These are phyloP conservation scores for Drosophila glabriapex DNA, from an alignment of 2,888 invertebrate genomes.

Conservation along the genomic window DNA sequence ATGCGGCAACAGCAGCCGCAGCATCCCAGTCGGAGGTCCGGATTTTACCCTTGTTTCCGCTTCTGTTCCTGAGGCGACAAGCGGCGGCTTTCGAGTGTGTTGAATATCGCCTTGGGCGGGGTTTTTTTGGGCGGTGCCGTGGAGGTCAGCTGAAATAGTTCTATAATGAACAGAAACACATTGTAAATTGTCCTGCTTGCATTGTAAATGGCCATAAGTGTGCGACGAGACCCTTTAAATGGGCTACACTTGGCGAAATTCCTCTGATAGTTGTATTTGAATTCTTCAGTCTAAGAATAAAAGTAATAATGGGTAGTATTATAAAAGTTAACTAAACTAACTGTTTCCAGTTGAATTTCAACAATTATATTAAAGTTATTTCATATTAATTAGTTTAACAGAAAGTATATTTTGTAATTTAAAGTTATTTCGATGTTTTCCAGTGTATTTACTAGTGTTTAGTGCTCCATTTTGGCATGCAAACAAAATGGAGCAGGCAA, in stretches of 20 bases:
- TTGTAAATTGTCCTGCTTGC: slow-evolving; percentile 79
- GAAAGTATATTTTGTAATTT: not conserved
- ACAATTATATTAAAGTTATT: not conserved
- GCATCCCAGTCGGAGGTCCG: slow-evolving; percentile 62
- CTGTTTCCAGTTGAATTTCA: not conserved
- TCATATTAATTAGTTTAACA: not conserved
- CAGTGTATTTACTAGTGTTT: slow-evolving; percentile 15
- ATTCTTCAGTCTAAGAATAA: not conserved
- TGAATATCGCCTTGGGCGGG: slow-evolving; percentile 63
- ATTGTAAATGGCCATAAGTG: slow-evolving; percentile 74
- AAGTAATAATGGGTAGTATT: not conserved
- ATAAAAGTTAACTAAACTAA: not conserved
- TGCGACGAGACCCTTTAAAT: slow-evolving; percentile 35
- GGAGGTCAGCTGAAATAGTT: slow-evolving; percentile 78
- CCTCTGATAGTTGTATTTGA: not conserved
- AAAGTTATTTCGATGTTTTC: not conserved
- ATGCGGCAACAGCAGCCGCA: slow-evolving; percentile 60
- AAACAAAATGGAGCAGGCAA: slow-evolving; percentile 19
- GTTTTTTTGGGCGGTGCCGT: slow-evolving; percentile 48
- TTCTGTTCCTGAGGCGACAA: slow-evolving; percentile 68
- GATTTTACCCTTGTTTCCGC: slow-evolving; percentile 65
- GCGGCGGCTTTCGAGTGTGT: slow-evolving; percentile 64
- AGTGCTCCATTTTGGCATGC: slow-evolving; percentile 31
- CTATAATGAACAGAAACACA: slow-evolving; percentile 80
- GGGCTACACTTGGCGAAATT: slow-evolving; percentile 49